Evolutionary conservation across 2,888 invertebrate genomes (phyloP).

Genomic region (Sthenelais limicola): DNA sequence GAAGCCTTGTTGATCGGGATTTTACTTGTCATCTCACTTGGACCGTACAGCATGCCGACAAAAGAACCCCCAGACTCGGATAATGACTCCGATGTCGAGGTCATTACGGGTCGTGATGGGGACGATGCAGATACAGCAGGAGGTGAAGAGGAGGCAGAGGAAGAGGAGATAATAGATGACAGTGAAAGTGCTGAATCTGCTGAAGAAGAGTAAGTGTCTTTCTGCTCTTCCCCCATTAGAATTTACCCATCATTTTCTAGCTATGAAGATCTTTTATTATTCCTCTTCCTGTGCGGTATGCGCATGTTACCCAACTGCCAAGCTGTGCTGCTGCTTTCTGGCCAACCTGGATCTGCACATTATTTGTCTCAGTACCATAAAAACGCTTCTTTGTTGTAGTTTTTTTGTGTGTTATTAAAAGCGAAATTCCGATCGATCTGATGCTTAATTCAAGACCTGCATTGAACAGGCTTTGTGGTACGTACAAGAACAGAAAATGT

Average conservation of each 20-base stretch:
- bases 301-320: too few relatives aligned
- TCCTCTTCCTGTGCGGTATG: too few relatives aligned
- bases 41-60: conserved; percentile 13
- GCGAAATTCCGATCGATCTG: too few relatives aligned
- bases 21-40: background rate
- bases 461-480: too few relatives aligned
- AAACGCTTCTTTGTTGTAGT: background rate
- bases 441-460: too few relatives aligned
- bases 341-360: too few relatives aligned
- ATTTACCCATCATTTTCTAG: too few relatives aligned
- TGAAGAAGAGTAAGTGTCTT: conserved; percentile 22
- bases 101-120: conserved; percentile 10
- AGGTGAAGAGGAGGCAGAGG: conserved; percentile 20
- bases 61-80: conserved; percentile 32
- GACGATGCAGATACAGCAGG: conserved; percentile 8
- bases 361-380: background rate
- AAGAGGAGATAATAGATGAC: conserved; percentile 13
- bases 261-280: too few relatives aligned
- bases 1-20: too few relatives aligned
- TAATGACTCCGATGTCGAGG: conserved; percentile 26
- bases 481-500: too few relatives aligned
- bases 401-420: too few relatives aligned
- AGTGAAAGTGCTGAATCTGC: conserved; percentile 7
- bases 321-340: too few relatives aligned
- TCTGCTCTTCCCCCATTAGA: background rate